A percentile compares a stretch with the other conserved stretches of the same genome.
Evolutionary conservation across 2,113 vertebrate species (phyloP).

Genomic region (Channa maculata): DNA sequence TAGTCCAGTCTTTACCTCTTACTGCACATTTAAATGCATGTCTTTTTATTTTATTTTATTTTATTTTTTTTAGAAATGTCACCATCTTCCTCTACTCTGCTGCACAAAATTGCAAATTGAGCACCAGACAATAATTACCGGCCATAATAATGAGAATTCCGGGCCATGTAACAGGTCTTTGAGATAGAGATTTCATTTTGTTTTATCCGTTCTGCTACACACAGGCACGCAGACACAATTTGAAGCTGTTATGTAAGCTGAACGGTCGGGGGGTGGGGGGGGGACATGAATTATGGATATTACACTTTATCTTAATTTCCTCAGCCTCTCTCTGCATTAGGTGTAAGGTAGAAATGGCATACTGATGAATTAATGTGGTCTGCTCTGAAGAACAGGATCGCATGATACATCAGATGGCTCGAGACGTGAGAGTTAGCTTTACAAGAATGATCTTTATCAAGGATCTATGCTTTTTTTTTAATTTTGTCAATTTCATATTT

Average conservation of each 20-base stretch:
- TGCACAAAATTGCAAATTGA: conserved; percentile 65
- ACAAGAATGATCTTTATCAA: background rate
- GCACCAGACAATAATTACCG: conserved; percentile 60
- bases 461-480: background rate
- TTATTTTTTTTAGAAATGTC: conserved; percentile 23
- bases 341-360: conserved; percentile 46
- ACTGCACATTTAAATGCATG: conserved; percentile 50
- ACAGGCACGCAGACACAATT: conserved; percentile 22
- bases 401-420: conserved; percentile 8
- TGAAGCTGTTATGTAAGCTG: conserved; percentile 30
- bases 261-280: background rate
- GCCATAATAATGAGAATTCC: conserved; percentile 57
- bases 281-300: conserved; percentile 71
- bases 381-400: conserved; percentile 28
- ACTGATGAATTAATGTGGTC: conserved; percentile 48
- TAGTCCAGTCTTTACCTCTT: conserved; percentile 1
- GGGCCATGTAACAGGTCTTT: conserved; percentile 43
- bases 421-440: background rate
- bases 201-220: conserved; percentile 46
- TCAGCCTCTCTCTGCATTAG: conserved; percentile 25
- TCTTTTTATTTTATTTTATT: background rate
- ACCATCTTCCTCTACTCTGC: conserved; percentile 24
- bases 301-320: conserved; percentile 61
- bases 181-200: conserved; percentile 65
- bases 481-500: background rate